These are phyloP conservation scores for Drosophila pseudotalamancana DNA, from an alignment of 2,888 invertebrate species.

Conservation along the genomic window DNA sequence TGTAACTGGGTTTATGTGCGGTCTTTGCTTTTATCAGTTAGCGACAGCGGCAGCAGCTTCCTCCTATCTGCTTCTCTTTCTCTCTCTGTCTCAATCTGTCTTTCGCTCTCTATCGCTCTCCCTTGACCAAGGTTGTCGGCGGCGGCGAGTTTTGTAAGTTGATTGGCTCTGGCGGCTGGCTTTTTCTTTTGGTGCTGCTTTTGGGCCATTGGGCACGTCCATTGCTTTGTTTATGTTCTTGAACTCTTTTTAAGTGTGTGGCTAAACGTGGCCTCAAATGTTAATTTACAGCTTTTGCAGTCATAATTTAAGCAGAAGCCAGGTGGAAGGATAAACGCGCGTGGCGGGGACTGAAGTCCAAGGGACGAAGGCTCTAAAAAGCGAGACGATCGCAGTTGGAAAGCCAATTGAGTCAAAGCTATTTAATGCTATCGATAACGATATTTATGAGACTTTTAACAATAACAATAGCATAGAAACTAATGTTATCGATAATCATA, in stretches of 20 bases:
- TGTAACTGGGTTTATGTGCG: slow-evolving; percentile 65
- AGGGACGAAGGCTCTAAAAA: no score
- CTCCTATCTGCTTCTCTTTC: background rate
- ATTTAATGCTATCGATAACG: background rate
- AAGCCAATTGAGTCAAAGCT: background rate
- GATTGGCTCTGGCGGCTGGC: slow-evolving; percentile 60
- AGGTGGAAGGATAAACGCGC: slow-evolving; percentile 4
- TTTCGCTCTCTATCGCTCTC: slow-evolving; percentile 8
- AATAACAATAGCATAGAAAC: background rate
- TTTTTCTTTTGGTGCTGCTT: slow-evolving; percentile 11
- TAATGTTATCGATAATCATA: slow-evolving; percentile 4
- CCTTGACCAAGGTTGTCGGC: slow-evolving; percentile 53
- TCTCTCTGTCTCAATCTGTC: background rate
- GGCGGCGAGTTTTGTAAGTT: slow-evolving; percentile 62
- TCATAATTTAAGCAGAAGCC: slow-evolving; percentile 57
- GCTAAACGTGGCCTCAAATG: slow-evolving; percentile 61
- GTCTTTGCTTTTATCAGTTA: slow-evolving; percentile 61
- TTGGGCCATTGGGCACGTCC: slow-evolving; percentile 50
- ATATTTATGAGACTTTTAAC: background rate
- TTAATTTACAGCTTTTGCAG: slow-evolving; percentile 68
- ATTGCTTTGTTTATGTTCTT: slow-evolving; percentile 73
- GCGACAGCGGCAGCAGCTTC: slow-evolving; percentile 8
- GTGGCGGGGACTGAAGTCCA: background rate
- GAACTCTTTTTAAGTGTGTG: slow-evolving; percentile 69
- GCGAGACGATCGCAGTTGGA: background rate